Base-by-base conservation (phyloP, 92 coral and sea anemone genomes). In the Bergia puertoricense region DNA sequence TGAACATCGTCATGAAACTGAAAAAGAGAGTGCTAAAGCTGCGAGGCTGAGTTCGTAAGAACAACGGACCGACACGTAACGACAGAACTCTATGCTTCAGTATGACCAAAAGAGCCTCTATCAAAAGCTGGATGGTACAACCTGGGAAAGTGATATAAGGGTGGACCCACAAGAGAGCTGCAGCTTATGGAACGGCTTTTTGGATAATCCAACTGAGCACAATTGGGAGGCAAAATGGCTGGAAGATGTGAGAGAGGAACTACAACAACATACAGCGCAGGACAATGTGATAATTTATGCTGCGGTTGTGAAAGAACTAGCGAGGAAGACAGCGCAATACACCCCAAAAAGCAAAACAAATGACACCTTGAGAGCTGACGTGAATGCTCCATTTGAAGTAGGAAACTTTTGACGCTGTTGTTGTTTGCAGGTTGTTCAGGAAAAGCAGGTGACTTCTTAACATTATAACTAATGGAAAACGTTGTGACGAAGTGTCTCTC, bases 181-280 rank as follows among this genome's bases (percentile, higher is more conserved):
- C 11, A 36, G 74, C 30, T 73, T 85, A 43, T 85, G 74, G 89
- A 85, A 67, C 66, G 50, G 48, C 44, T 74, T 85, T 42, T 74
- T 72, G 89, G 89, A 85, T 74, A 85, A 48, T 71, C 89, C 81
- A 74, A 85, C 69, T 50, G 43, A 74, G 89, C 89, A 74, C 68
- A 85, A 74, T 57, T 18, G 80, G 74, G 81, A 85, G 62, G 81
- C 88, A 54, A 67, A 85, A 75, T 85, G 89, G 79, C 74, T 85
- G 59, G 80, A 59, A 20, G 81, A 50, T 8, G 89, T 85, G 48
- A 85, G 71, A 74, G 89, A 74, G 41, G 51, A 71, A 42, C 81
- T 85, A 30, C 50, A 71, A 23, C 67, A 73, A 37, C 68, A 77
- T 43, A 6, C 88, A 71, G 44, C 88, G 23, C 62, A 85, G 77